These are phyloP conservation scores for Malthinus flaveolus DNA, from an alignment of 2,888 invertebrate genomes.

Conservation along the genomic window DNA sequence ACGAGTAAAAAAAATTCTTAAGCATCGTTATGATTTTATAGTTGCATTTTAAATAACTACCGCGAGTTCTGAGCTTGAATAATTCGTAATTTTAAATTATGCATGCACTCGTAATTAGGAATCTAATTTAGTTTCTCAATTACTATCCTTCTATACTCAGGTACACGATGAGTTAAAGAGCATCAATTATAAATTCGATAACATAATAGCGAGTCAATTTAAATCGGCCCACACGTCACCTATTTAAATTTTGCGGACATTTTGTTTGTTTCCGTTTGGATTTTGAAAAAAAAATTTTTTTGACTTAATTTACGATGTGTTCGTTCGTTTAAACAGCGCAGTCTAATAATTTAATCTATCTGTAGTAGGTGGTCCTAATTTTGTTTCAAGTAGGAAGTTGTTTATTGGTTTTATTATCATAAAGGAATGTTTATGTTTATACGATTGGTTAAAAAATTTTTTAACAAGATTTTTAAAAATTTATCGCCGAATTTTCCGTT, in stretches of 20 bases:
- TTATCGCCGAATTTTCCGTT: neutral
- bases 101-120: slow-evolving; percentile 1
- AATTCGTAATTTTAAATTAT: slow-evolving; percentile 3
- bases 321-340: too few relatives aligned
- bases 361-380: slow-evolving; percentile 8
- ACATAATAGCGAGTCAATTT: neutral
- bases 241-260: too few relatives aligned
- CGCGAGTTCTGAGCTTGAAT: neutral
- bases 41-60: neutral
- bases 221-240: neutral
- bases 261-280: too few relatives aligned
- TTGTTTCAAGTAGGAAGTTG: slow-evolving; percentile 12
- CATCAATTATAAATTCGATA: neutral
- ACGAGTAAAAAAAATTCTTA: too few relatives aligned
- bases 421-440: slow-evolving; percentile 8
- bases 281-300: too few relatives aligned
- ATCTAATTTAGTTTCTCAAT: slow-evolving; percentile 2
- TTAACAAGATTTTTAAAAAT: neutral
- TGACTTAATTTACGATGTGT: too few relatives aligned
- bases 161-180: neutral
- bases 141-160: neutral
- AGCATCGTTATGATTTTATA: neutral
- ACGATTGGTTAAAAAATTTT: slow-evolving; percentile 6
- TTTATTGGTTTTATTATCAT: slow-evolving; percentile 16
- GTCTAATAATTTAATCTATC: too few relatives aligned